Evolutionary conservation across 64 coral and sea anemone species (phyloP).

Genomic region (Montipora foliosa): DNA sequence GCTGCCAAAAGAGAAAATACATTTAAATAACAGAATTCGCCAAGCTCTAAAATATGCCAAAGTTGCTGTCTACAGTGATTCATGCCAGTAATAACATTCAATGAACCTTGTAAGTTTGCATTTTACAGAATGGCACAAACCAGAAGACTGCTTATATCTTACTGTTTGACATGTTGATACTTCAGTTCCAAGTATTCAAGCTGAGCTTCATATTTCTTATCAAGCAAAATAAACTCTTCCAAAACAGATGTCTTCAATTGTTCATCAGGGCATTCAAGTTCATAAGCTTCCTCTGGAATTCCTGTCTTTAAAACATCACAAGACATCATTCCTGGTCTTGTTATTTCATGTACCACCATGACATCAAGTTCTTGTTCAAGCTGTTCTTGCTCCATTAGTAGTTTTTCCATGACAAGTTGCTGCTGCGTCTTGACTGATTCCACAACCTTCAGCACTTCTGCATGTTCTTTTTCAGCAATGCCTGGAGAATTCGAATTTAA

Average conservation of each 20-base stretch:
- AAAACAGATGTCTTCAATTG: constrained; percentile 73
- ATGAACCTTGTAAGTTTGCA: too few species aligned
- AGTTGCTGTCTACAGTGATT: too few species aligned
- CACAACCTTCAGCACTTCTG: constrained; percentile 77
- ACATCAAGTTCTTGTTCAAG: constrained; percentile 86
- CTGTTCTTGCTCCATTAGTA: constrained; percentile 76
- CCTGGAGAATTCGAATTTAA: constrained; percentile 35
- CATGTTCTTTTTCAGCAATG: constrained; percentile 80
- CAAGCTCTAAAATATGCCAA: too few species aligned
- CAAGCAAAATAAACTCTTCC: constrained; percentile 86
- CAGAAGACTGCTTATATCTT: not conserved
- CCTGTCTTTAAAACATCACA: constrained; percentile 72
- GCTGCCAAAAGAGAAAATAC: too few species aligned
- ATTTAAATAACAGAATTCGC: too few species aligned
- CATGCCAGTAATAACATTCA: too few species aligned
- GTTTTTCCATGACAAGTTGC: constrained; percentile 64
- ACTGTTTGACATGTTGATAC: constrained; percentile 53
- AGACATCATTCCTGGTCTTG: constrained; percentile 15
- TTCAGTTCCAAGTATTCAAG: constrained; percentile 84
- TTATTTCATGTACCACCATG: constrained; percentile 60
- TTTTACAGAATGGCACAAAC: not conserved
- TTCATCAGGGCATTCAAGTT: constrained; percentile 87
- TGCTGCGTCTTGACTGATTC: constrained; percentile 86
- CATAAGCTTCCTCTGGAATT: constrained; percentile 77
- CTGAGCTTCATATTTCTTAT: constrained; percentile 96